Evolutionary conservation across 1,140 invertebrate genomes (phyloP), one percentile per base, ranked within the genome.

Genomic region (Nylanderia fulva): DNA sequence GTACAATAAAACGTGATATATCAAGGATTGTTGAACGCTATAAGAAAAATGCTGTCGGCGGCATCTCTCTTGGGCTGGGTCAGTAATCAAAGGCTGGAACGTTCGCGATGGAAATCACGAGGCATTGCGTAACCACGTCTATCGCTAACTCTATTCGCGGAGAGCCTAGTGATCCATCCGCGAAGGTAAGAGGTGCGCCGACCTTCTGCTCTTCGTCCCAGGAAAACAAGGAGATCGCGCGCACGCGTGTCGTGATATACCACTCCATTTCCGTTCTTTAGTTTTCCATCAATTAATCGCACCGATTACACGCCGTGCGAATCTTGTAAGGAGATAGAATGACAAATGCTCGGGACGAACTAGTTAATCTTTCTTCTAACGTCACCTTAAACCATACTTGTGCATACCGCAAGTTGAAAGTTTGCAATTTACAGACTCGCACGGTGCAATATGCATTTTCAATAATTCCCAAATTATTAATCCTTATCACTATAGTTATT

Each of bases 121-220:
- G 74, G 18, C 48, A 79, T 90, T 89, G 72, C 85, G 72, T 76
- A 90, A 90, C 80, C 74, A 71, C 29, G 42, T 88, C 74, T 56
- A 75, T 27, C 71, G 71, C 54, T 18, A 69, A 83, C 58, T 76
- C 79, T 74, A 79, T 90, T 87, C 77, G 69, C 21, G 77, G 72
- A 72, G 72, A 72, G 66, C 71, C 71, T 52, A 63, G 69, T 69
- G 68, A 72, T 77, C 63, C 60, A 64, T 82, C 61, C 66, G 39
- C 75, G 84, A 88, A 90, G 88, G 85, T 84, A 76, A 88, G 85
- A 90, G 90, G 79, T 88, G 77, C 86, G 84, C 74, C 75, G 90
- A 90, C 88, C 90, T 90, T 90, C 68, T 82, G 24, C 54, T 18
- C 33, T 63, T 36, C 68, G 60, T 64, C 52, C 39, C 2, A n/a